Conservation (phyloP, 92 coral and sea anemone species). For the Chrysogorgia sp. region DNA sequence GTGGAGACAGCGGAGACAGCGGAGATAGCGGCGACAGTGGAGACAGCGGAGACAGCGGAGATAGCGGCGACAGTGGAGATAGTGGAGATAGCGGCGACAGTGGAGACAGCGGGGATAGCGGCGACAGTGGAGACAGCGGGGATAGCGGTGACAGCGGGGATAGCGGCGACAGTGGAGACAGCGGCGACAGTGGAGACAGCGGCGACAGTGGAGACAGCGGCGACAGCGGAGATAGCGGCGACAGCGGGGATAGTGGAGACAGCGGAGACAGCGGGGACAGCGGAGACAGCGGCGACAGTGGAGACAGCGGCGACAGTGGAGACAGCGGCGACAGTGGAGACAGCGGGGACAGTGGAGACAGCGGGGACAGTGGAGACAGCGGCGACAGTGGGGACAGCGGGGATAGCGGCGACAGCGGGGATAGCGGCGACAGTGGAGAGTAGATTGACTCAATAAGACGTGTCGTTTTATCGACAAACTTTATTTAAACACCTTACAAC, state of each 20-base stretch:
- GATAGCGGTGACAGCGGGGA: too few species aligned
- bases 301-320: conserved; percentile 33
- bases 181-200: conserved; percentile 37
- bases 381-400: conserved; percentile 30
- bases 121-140: too few species aligned
- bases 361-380: conserved; percentile 20
- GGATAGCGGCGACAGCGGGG: not conserved
- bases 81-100: conserved; percentile 15
- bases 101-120: conserved; percentile 19
- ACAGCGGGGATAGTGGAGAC: conserved; percentile 23
- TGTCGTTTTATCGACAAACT: too few species aligned
- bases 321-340: too few species aligned
- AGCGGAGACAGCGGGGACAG: conserved; percentile 22
- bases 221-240: conserved; percentile 33
- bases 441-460: too few species aligned
- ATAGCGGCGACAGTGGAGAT: conserved; percentile 16
- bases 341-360: too few species aligned
- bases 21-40: too few species aligned
- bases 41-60: too few species aligned
- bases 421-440: too few species aligned
- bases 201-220: conserved; percentile 42
- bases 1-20: conserved; percentile 38
- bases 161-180: conserved; percentile 20
- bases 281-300: conserved; percentile 39
- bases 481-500: too few species aligned